Base-by-base conservation (phyloP, 2,888 invertebrate species). In the Amphipyra berbera region DNA sequence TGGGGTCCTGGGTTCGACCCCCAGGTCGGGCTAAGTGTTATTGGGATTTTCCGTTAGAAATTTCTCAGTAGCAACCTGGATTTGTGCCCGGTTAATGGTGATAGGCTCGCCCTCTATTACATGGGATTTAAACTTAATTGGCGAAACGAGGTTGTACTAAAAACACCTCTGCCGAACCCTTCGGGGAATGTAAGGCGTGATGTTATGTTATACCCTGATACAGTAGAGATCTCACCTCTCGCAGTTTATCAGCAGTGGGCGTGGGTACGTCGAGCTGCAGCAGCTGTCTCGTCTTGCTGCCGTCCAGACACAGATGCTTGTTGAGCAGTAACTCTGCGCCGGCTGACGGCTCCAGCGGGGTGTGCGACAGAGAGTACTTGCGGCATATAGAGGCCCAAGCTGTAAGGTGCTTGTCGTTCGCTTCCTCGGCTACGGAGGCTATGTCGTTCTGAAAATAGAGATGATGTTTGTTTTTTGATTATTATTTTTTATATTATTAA, bases 301-400 rank as follows among this genome's bases (percentile, higher is more conserved):
- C 97, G 88, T 97, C 96, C 73, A 99, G 94, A 81, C 97, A 96
- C 70, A 98, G 95, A 88, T 98, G 97, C 83, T 97, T 97, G 88
- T 98, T 97, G 82, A 97, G 96, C 69, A 99, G 95, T 78, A 97
- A 95, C 86, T 98, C 98, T 74, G 96, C 96, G 78, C 97, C 97
- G 85, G 98, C 97, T 85, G 97, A 98, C 0, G 99, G 98, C 66
- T 98, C 98, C 0, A 99, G 95, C 1, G 98, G 98, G 15, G 98
- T 97, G 93, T 98, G 98, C 70, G 95, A 92, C 33, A 98, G 96
- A 46, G 95, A 95, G 88, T 97, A 97, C 69, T 94, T 93, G 70
- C 96, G 95, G 87, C 98, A 98, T 33, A 97, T 96, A 84, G 97
- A 97, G 0, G 98, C 98, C 99, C 99, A 99, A 14, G 98, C 98